Percentiles rank a stretch among this genome's conserved stretches.
These are phyloP conservation scores for Rhizoglyphus robini DNA, from an alignment of 1,140 invertebrate genomes.

Conservation along the genomic window DNA sequence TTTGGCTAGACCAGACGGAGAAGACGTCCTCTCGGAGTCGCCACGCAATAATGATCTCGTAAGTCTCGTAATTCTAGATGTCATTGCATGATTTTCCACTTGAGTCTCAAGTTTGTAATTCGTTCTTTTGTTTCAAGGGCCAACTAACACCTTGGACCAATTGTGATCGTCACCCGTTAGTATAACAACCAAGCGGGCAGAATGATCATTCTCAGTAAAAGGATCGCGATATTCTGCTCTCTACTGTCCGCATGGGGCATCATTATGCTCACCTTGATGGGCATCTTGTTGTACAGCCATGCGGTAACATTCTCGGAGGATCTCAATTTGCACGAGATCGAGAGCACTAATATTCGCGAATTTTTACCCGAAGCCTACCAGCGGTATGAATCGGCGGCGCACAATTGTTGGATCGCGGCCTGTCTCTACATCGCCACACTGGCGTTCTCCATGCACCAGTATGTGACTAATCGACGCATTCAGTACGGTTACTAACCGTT, in stretches of 20 bases:
- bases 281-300: conserved; percentile 22
- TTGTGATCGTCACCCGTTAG: too few relatives aligned
- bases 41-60: neutral
- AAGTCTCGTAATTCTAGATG: too few relatives aligned
- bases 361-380: conserved; percentile 21
- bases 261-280: conserved; percentile 25
- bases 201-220: conserved; percentile 23
- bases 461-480: conserved; percentile 18
- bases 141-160: neutral
- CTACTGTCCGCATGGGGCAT: conserved; percentile 25
- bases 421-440: conserved; percentile 24
- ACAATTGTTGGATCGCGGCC: conserved; percentile 27
- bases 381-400: conserved; percentile 22
- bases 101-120: too few relatives aligned
- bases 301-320: conserved; percentile 26
- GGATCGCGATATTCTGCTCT: conserved; percentile 22
- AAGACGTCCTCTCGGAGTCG: neutral
- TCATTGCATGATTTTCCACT: too few relatives aligned
- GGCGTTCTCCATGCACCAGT: conserved; percentile 24
- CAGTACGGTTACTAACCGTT: conserved; percentile 21
- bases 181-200: neutral
- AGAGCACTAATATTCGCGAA: conserved; percentile 11
- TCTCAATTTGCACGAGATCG: conserved; percentile 19
- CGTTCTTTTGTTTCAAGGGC: neutral
- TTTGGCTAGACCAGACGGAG: neutral